Conservation (phyloP, 2,888 invertebrate species). For the Pecten maximus region DNA sequence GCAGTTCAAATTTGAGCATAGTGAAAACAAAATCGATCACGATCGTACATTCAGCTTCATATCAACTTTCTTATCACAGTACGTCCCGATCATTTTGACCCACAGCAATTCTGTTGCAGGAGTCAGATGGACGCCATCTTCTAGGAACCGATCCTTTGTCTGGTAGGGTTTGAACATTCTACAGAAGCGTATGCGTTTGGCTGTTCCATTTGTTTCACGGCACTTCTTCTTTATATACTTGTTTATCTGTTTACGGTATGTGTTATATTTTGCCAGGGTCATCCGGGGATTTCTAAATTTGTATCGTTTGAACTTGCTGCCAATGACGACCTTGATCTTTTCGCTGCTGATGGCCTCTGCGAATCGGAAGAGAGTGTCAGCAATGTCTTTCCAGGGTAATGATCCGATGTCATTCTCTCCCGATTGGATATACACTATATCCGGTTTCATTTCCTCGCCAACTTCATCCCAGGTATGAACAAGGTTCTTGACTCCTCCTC, state of each 20-base stretch:
- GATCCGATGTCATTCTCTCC: background rate
- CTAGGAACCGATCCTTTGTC: background rate
- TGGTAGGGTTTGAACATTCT: constrained; percentile 1
- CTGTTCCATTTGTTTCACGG: background rate
- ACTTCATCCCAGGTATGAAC: background rate
- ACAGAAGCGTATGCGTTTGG: background rate
- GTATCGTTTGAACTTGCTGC: background rate
- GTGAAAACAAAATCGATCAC: background rate
- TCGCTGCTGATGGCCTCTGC: background rate
- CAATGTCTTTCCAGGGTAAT: background rate
- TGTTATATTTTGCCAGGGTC: background rate
- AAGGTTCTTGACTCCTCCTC: background rate
- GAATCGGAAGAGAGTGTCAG: background rate
- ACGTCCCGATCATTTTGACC: background rate
- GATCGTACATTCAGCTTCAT: background rate
- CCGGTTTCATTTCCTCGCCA: background rate
- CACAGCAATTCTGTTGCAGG: background rate
- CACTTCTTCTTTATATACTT: background rate
- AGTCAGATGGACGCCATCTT: background rate
- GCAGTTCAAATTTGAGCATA: background rate
- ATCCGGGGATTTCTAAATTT: background rate
- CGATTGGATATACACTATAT: background rate
- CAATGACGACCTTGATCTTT: background rate
- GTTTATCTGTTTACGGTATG: background rate
- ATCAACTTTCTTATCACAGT: background rate